Evolutionary conservation across 2,113 vertebrate genomes (phyloP), one percentile per base, ranked within the genome.

Genomic region (Sander lucioperca): DNA sequence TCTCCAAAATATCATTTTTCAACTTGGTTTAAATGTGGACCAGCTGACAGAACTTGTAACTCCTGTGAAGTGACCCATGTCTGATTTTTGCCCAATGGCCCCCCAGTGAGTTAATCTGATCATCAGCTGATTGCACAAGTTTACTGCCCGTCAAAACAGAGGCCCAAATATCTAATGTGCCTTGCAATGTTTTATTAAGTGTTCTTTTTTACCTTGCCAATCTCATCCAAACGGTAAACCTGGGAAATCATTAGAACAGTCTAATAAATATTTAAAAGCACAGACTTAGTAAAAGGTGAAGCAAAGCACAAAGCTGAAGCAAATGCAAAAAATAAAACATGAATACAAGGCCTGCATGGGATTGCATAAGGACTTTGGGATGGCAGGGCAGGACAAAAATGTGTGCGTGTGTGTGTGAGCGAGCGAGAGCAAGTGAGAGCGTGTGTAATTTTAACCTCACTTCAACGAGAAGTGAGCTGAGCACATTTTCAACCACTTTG

Each of bases 401-500:
- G 6, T 2, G 8, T 39, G 36, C 2, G 36, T 27, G 27, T 2
- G 21, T 56, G 25, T 48, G 23, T 21, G 13, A 12, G 16, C 15
- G 16, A 16, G 19, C 10, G 1, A 27, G 16, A 16, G 19, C 10
- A 1, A 27, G 50, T 21, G 25, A 30, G 21, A 1, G 23, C 2
- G 39, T 0, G 5, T n/a, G 8, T 12, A 25, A 6, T 62, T 82
- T 61, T 75, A n/a, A 74, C 79, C 78, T 77, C 39, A 45, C 64
- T 84, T 88, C 76, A 91, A 89, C 71, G 74, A 75, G 84, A 86
- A 61, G 48, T 47, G 48, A 64, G 74, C 39, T 13, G 30, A 77
- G 62, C 59, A 30, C 77, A 82, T 84, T 89, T 83, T 47, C 58
- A 64, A 23, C 47, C 74, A 63, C 85, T 91, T 86, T 83, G 83